Evolutionary conservation across 1,140 invertebrate species (phyloP).

Genomic region (Platyscapa corneri): DNA sequence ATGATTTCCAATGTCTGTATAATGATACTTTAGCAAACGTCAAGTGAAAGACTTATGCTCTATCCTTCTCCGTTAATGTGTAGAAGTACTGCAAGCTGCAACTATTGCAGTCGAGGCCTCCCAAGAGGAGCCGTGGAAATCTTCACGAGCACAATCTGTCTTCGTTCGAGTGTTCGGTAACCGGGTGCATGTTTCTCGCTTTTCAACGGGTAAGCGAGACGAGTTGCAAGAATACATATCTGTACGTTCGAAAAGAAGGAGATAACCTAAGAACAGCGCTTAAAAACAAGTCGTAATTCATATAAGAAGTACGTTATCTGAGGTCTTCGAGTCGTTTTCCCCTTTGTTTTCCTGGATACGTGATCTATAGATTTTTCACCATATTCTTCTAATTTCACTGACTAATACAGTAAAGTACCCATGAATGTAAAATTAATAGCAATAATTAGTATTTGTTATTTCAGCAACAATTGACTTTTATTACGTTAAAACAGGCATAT

Average conservation of each 20-base stretch:
- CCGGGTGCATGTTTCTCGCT: slow-evolving; percentile 32
- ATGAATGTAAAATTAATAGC: too few relatives aligned
- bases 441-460: too few relatives aligned
- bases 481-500: too few relatives aligned
- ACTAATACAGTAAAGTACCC: too few relatives aligned
- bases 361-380: too few relatives aligned
- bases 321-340: neutral
- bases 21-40: slow-evolving; percentile 32
- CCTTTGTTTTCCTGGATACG: too few relatives aligned
- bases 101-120: slow-evolving; percentile 4
- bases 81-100: neutral
- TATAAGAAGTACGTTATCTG: slow-evolving; percentile 30
- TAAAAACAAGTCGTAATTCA: slow-evolving; percentile 58
- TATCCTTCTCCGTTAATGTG: neutral
- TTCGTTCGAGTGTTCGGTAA: slow-evolving; percentile 36
- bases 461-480: too few relatives aligned
- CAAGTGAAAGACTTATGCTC: neutral
- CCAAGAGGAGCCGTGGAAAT: slow-evolving; percentile 22
- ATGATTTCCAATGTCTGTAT: slow-evolving; percentile 36
- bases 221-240: neutral
- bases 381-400: too few relatives aligned
- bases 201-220: slow-evolving; percentile 20
- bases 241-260: slow-evolving; percentile 3
- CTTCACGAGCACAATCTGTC: slow-evolving; percentile 5
- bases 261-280: slow-evolving; percentile 44